Base-by-base conservation (phyloP, 2,888 invertebrate species). In the Zhuqinia jingwanae region DNA sequence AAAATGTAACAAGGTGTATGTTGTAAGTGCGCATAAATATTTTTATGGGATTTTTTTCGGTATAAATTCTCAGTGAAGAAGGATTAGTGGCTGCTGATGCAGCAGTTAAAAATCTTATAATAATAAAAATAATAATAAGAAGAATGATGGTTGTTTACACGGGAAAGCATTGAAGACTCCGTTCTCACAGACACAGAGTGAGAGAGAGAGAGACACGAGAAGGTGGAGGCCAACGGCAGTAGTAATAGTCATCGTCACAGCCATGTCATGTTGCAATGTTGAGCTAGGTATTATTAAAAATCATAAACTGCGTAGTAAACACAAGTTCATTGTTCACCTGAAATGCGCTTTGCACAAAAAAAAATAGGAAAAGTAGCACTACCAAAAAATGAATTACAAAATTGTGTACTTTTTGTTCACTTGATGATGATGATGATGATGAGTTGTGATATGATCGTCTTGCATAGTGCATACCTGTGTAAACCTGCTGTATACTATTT, bases 301-400 rank as follows among this genome's bases (percentile, higher is more conserved):
- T 75, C 68, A 76, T 65, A 17, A 78, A 80, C 80, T 80, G 85
- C 85, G 85, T 80, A 79, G 85, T 85, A 85, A 75, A 73, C 85
- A 47, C 73, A 85, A 85, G 85, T 85, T 85, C 85, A 85, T 85
- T 79, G 85, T 63, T 79, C 85, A 79, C 79, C 47, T 63, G 77
- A 75, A 53, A 77, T 58, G 30, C 53, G 53, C 53, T 47, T 65
- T 27, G 85, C 56, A 65, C 36, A 84, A n/a, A 68, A 47, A 45
- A 70, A 70, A 50, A 75, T 50, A 75, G 50, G 50, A 36, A 27
- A 75, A 75, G 30, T 30, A 53, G 15, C 13, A 17, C 42, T 47
- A 47, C 45, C 45, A 70, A 45, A 70, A 70, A 70, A 20, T 27
- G 53, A 53, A 75, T 75, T 75, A 53, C 73, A 75, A 75, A 53